A percentile compares a stretch with the other conserved stretches of the same genome.
Evolutionary conservation across 2,888 invertebrate species (phyloP).

Genomic region (Ceramica pisi): DNA sequence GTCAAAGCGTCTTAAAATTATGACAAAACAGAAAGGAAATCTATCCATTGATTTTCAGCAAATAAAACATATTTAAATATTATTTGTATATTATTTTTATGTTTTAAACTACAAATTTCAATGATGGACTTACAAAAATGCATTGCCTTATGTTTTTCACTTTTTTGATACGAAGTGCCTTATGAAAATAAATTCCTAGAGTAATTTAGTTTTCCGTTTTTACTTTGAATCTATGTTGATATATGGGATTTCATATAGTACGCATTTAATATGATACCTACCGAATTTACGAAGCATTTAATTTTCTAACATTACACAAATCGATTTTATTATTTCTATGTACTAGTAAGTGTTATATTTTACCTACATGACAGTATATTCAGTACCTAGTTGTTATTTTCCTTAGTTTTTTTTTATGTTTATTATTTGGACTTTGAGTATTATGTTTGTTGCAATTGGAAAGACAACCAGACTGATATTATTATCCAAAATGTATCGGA

Average conservation of each 20-base stretch:
- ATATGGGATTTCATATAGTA: neutral
- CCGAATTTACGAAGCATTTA: slow-evolving; percentile 54
- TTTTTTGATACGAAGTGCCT: slow-evolving; percentile 7
- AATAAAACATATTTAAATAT: no score
- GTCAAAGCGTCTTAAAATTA: no score
- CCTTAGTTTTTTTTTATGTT: slow-evolving; percentile 35
- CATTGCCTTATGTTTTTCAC: neutral
- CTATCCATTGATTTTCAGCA: neutral
- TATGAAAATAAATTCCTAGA: slow-evolving; percentile 10
- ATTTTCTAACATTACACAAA: slow-evolving; percentile 40
- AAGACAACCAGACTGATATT: slow-evolving; percentile 69
- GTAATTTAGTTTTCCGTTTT: neutral
- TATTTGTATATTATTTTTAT: slow-evolving; percentile 8
- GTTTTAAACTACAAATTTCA: neutral
- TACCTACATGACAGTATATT: slow-evolving; percentile 77
- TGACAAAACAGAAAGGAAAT: neutral
- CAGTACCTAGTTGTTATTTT: slow-evolving; percentile 47
- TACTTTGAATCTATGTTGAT: neutral
- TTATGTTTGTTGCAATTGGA: slow-evolving; percentile 50
- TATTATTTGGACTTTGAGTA: slow-evolving; percentile 41
- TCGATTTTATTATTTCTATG: slow-evolving; percentile 52
- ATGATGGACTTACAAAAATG: neutral
- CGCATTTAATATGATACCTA: slow-evolving; percentile 35
- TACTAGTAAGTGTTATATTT: slow-evolving; percentile 62
- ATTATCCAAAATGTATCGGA: slow-evolving; percentile 55